phyloP scores from a whole-genome alignment of 2,888 invertebrate genomes.

The Athalia cordata region DNA sequence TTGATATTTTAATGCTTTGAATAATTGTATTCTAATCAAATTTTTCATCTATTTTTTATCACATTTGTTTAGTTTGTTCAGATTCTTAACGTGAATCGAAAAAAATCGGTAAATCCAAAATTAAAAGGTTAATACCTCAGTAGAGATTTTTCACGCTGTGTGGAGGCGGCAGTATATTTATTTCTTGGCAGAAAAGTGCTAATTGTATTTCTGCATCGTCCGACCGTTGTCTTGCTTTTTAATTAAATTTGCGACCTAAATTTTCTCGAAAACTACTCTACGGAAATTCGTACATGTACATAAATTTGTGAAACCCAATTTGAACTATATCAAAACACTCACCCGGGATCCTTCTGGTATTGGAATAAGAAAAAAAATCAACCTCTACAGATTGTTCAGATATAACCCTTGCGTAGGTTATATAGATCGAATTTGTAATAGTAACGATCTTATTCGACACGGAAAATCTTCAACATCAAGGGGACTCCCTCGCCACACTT shows the following conservation, averaged over 20 bases:
- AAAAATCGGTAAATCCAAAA: not conserved
- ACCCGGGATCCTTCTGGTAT: no score
- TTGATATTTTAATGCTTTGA: no score
- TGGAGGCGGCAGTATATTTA: not conserved
- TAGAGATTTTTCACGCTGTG: not conserved
- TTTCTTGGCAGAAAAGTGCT: constrained; percentile 12
- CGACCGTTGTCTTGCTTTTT: constrained; percentile 35
- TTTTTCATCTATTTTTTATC: no score
- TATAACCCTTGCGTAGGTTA: no score
- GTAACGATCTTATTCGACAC: no score
- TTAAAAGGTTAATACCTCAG: constrained; percentile 4
- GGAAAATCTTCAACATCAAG: not conserved
- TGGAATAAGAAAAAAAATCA: no score
- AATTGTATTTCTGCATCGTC: constrained; percentile 26
- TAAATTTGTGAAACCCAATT: not conserved
- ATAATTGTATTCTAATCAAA: no score
- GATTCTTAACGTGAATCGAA: not conserved
- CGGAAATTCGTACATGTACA: not conserved
- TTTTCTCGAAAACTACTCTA: not conserved
- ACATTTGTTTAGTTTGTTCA: not conserved
- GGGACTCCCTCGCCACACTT: not conserved
- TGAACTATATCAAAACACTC: not conserved
- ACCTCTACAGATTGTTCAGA: no score
- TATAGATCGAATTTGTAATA: no score
- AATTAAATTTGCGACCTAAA: constrained; percentile 31